A percentile compares a stretch with the other conserved stretches of the same genome.
Evolutionary conservation across 1,140 invertebrate species (phyloP).

Genomic region (Atopsyche davidsoni): DNA sequence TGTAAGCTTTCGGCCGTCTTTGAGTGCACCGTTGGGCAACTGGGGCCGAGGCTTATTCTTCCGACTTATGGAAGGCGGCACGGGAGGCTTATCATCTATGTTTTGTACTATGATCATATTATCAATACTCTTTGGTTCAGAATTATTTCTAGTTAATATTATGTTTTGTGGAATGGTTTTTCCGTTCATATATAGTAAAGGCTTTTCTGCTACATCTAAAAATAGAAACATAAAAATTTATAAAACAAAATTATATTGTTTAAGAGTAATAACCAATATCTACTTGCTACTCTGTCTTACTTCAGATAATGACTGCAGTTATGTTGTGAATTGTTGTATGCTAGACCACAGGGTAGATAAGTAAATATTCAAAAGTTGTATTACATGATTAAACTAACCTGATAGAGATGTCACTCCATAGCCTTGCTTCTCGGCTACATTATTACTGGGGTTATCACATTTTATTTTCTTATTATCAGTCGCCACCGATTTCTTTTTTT

Average conservation of each 20-base stretch:
- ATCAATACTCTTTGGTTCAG: slow-evolving; percentile 27
- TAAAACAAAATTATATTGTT: neutral
- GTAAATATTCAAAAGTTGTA: neutral
- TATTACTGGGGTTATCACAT: slow-evolving; percentile 9
- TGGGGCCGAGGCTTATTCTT: slow-evolving; percentile 22
- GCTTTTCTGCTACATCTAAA: slow-evolving; percentile 27
- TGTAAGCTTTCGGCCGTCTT: neutral
- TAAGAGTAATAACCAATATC: neutral
- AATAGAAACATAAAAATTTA: slow-evolving; percentile 1
- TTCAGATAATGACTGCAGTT: neutral
- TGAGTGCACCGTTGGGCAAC: neutral
- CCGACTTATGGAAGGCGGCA: slow-evolving; percentile 21
- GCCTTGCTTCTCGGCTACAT: slow-evolving; percentile 12
- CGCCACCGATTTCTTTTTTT: slow-evolving; percentile 21
- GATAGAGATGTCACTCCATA: slow-evolving; percentile 16
- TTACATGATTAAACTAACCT: slow-evolving; percentile 6
- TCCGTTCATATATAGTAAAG: slow-evolving; percentile 20
- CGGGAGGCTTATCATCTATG: slow-evolving; percentile 12
- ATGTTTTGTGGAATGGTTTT: slow-evolving; percentile 14
- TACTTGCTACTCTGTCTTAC: neutral
- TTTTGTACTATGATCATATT: slow-evolving; percentile 26
- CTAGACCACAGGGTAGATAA: neutral
- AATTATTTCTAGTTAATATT: slow-evolving; percentile 22
- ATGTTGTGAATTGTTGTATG: neutral
- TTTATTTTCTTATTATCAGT: slow-evolving; percentile 15